A percentile compares a stretch with the other conserved stretches of the same genome.
These are phyloP conservation scores for Micronisus gabar DNA, from an alignment of 2,113 vertebrate species.

Conservation along the genomic window DNA sequence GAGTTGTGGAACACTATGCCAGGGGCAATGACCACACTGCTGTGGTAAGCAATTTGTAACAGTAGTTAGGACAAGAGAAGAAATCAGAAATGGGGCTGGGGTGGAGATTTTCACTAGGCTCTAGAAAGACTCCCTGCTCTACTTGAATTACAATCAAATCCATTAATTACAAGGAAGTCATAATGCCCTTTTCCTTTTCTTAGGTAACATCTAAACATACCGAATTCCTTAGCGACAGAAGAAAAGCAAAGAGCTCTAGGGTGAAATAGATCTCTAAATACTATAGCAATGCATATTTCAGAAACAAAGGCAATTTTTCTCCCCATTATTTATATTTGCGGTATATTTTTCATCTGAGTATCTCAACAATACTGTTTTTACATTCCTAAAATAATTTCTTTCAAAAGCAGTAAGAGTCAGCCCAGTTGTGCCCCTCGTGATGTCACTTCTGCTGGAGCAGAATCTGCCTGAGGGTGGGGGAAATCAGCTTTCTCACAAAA, in stretches of 20 bases:
- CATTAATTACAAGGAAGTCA: not conserved
- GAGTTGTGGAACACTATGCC: not conserved
- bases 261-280: not conserved
- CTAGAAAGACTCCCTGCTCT: not conserved
- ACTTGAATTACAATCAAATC: not conserved
- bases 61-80: not conserved
- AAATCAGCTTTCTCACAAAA: not conserved
- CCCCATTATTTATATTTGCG: not conserved
- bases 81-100: not conserved
- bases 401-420: not conserved
- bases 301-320: not conserved
- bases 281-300: accelerated
- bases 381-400: not conserved
- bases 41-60: not conserved
- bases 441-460: not conserved
- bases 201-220: not conserved
- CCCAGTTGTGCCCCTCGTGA: not conserved
- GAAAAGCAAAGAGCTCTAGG: not conserved
- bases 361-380: not conserved
- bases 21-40: not conserved
- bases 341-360: not conserved
- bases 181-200: not conserved
- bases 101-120: not conserved
- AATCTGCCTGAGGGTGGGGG: accelerated
- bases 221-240: not conserved